phyloP scores from a whole-genome alignment of 2,888 invertebrate species.

The Mylabris sibirica region DNA sequence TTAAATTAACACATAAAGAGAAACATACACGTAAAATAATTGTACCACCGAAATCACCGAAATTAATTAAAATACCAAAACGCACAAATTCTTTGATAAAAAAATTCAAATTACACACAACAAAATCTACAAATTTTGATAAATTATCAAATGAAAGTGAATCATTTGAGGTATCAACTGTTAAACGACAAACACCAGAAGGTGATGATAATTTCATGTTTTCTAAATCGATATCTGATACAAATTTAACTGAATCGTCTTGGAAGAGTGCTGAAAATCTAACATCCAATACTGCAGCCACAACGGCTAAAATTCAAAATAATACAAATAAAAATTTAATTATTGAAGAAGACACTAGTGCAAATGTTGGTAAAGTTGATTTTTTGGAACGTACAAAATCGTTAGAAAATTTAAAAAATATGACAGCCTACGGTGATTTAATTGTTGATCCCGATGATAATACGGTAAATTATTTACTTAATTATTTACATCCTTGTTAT shows the following conservation, averaged over 20 bases:
- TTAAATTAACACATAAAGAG: constrained; percentile 32
- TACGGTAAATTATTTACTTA: constrained; percentile 44
- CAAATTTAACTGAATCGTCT: constrained; percentile 51
- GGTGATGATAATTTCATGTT: constrained; percentile 46
- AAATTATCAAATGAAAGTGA: constrained; percentile 27
- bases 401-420: constrained; percentile 54
- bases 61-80: constrained; percentile 40
- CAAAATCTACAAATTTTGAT: constrained; percentile 19
- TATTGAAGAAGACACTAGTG: constrained; percentile 36
- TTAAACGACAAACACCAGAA: constrained; percentile 50
- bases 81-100: constrained; percentile 47
- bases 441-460: constrained; percentile 50
- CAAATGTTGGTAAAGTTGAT: neutral
- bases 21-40: constrained; percentile 38
- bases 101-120: constrained; percentile 49
- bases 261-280: constrained; percentile 52
- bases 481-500: neutral
- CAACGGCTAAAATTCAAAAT: neutral
- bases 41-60: constrained; percentile 42
- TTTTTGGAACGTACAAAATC: constrained; percentile 51
- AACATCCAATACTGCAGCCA: constrained; percentile 2
- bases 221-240: constrained; percentile 52
- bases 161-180: constrained; percentile 39
- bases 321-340: constrained; percentile 28
- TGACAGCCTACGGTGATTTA: constrained; percentile 60